These are phyloP conservation scores for Eretmocerus hayati DNA, from an alignment of 2,888 invertebrate genomes.

Conservation along the genomic window DNA sequence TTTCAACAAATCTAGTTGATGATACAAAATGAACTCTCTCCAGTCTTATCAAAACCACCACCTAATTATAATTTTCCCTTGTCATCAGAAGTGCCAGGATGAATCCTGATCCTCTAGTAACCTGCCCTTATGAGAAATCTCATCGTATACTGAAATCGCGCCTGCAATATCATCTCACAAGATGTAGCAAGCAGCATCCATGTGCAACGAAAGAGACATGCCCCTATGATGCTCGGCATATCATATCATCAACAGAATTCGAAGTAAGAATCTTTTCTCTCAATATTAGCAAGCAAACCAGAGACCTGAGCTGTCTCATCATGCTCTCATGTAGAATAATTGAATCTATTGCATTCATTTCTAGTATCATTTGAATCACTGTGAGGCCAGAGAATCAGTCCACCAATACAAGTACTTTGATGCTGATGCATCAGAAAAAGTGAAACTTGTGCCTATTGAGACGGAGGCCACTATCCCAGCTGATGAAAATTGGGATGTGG, in stretches of 20 bases:
- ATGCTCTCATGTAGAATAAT: too few relatives aligned
- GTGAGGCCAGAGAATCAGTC: constrained; percentile 10
- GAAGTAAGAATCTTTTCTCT: constrained; percentile 25
- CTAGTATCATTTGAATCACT: constrained; percentile 13
- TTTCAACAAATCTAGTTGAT: too few relatives aligned
- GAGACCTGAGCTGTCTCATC: too few relatives aligned
- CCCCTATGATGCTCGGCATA: constrained; percentile 29
- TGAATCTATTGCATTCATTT: neutral
- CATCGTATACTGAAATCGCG: constrained; percentile 27
- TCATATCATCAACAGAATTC: constrained; percentile 25
- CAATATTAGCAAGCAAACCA: too few relatives aligned
- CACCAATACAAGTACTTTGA: neutral
- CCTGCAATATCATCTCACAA: constrained; percentile 30
- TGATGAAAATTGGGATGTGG: constrained; percentile 25
- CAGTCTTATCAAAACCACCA: too few relatives aligned
- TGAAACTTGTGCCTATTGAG: neutral
- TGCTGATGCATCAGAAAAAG: neutral
- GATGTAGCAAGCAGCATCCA: constrained; percentile 27
- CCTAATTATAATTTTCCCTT: too few relatives aligned
- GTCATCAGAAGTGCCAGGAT: too few relatives aligned
- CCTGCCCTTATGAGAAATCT: constrained; percentile 30
- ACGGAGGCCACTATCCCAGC: neutral
- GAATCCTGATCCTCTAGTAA: constrained; percentile 26
- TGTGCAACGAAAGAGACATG: constrained; percentile 25
- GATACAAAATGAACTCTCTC: too few relatives aligned